Conservation (phyloP, 2,888 invertebrate genomes). For the Torymus tubicola region DNA sequence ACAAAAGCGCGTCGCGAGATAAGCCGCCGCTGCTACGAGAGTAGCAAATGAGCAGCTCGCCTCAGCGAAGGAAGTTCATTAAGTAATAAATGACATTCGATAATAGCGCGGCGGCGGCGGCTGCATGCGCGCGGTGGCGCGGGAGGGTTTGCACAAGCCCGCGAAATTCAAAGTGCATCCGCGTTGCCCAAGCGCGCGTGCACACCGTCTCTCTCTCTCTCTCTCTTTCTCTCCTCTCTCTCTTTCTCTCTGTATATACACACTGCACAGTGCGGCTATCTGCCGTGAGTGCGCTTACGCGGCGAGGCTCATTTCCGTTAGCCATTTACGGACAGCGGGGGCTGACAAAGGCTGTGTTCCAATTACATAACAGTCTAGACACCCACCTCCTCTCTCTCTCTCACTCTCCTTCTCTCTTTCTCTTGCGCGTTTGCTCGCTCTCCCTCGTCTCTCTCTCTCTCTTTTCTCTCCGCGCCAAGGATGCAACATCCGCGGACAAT, state of each 20-base stretch:
- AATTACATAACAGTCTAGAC: conserved; percentile 73
- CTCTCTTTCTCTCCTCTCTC: too few relatives aligned
- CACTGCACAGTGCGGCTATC: background rate
- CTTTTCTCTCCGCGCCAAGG: conserved; percentile 61
- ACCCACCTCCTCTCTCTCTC: conserved; percentile 67
- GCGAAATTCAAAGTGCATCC: conserved; percentile 51
- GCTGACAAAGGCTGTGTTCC: conserved; percentile 74
- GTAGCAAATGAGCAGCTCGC: background rate
- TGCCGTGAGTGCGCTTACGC: conserved; percentile 14
- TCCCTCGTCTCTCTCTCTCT: conserved; percentile 53
- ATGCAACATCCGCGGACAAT: conserved; percentile 72
- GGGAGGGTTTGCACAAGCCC: conserved; percentile 40
- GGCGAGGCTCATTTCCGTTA: conserved; percentile 69
- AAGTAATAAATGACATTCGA: conserved; percentile 53
- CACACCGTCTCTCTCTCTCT: too few relatives aligned
- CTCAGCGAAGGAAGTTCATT: conserved; percentile 44
- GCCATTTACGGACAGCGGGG: conserved; percentile 73
- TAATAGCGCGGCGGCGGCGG: conserved; percentile 27
- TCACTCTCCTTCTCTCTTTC: conserved; percentile 50
- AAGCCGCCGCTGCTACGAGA: background rate
- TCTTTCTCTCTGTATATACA: too few relatives aligned
- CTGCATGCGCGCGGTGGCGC: background rate
- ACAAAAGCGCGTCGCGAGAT: background rate
- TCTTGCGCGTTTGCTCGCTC: conserved; percentile 31
- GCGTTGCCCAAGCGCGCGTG: background rate